Evolutionary conservation across 2,888 invertebrate species (phyloP).

Genomic region (Agrochola circellaris): DNA sequence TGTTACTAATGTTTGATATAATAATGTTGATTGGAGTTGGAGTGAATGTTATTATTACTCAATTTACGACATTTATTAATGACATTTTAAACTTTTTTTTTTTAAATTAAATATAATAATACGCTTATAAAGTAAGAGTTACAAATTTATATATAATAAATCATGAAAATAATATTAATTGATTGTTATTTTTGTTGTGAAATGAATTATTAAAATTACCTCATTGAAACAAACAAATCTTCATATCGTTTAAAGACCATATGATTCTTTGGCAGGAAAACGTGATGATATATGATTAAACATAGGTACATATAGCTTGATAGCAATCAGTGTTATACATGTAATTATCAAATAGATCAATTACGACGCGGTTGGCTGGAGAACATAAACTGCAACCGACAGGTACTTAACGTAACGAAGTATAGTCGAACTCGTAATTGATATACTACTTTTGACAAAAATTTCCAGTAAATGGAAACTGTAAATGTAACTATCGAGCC

Average conservation of each 20-base stretch:
- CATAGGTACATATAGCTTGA: conserved; percentile 16
- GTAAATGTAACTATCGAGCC: not conserved
- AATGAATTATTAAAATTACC: not conserved
- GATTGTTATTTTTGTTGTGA: not conserved
- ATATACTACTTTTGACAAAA: not conserved
- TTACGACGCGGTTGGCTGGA: conserved; percentile 37
- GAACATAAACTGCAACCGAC: conserved; percentile 29
- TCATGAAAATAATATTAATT: not conserved
- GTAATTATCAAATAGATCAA: conserved; percentile 55
- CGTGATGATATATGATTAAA: conserved; percentile 33
- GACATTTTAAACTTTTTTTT: not conserved
- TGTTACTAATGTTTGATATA: conserved; percentile 5
- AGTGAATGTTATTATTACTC: conserved; percentile 30
- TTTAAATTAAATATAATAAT: not conserved
- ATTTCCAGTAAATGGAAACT: not conserved
- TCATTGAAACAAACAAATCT: not conserved
- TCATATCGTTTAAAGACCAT: not conserved
- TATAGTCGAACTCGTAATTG: not conserved
- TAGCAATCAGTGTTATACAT: conserved; percentile 45
- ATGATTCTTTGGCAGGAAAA: conserved; percentile 5
- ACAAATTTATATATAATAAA: conserved; percentile 1
- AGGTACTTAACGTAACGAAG: conserved; percentile 4
- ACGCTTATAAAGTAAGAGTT: no score
- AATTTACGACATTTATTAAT: conserved; percentile 24
- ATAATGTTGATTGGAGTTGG: conserved; percentile 19